Base-by-base conservation (phyloP, 2,888 invertebrate species). In the Catocala sponsa region DNA sequence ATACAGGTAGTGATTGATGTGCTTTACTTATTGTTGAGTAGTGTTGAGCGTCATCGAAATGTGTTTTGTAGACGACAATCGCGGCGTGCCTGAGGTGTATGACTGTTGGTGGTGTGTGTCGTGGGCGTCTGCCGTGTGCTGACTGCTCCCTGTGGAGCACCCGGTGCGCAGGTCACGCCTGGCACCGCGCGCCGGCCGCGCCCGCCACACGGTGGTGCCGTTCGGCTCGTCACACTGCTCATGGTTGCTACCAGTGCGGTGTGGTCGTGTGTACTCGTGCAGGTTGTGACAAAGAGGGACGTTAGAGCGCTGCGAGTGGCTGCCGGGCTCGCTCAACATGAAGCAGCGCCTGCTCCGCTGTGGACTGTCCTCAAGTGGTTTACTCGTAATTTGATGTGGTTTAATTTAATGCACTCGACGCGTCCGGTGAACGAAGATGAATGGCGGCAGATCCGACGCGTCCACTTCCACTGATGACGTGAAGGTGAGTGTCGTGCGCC, bases 391-490 rank as follows among this genome's bases (percentile, higher is more conserved):
- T 2, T 12, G 49, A 50, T 6, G 42, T 33, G 48, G 49, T 35
- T n/a, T n/a, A n/a, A n/a, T n/a, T n/a, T 35, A 43, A 44, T 4
- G 25, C 15, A 15, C 2, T 12, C 11, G n/a, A 25, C 11, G 53
- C 33, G 7, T 1, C n/a, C 7, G 11, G 15, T 50, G 35, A 59
- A 49, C 59, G 55, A 88, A 74, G 65, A 90, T 90, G 90, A 85
- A 82, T 68, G 78, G 80, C 47, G 84, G 83, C 43, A 85, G 89
- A 72, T 88, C 92, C 7, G 94, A 94, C 73, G 94, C 94, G 25
- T 90, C 94, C 49, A 94, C 94, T 32, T 93, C 94, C 42, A 94
- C 94, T 51, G 94, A 94, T 59, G 94, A 94, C 65, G 83, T 92
- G 63, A 90, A 90, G 89, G 94, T 94, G 41, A 54, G 51, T 42